A percentile compares a stretch with the other conserved stretches of the same genome.
These are phyloP conservation scores for Aix galericulata DNA, from an alignment of 2,113 vertebrate species.

Conservation along the genomic window DNA sequence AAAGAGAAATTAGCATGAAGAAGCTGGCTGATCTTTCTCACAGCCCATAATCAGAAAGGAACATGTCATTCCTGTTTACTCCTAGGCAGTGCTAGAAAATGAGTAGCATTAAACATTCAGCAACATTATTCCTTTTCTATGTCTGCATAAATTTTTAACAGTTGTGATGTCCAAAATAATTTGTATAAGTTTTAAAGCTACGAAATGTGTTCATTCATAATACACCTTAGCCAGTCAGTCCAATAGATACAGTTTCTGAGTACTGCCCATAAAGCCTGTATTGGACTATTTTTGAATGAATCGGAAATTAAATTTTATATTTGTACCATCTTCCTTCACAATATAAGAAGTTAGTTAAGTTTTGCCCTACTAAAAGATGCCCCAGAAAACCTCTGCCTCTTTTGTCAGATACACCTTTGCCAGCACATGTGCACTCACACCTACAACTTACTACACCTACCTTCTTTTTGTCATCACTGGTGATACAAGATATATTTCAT, in stretches of 20 bases:
- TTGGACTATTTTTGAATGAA: slow-evolving; percentile 15
- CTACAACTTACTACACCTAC: neutral
- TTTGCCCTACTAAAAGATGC: neutral
- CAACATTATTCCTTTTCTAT: slow-evolving; percentile 33
- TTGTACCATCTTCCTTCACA: neutral
- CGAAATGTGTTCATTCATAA: neutral
- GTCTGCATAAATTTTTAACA: slow-evolving; percentile 67
- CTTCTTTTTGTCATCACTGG: neutral
- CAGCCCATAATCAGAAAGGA: slow-evolving; percentile 36
- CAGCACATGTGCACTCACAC: neutral
- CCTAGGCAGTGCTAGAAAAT: slow-evolving; percentile 17
- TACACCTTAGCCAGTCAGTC: neutral
- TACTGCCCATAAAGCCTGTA: neutral
- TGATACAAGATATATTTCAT: neutral
- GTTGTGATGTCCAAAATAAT: slow-evolving; percentile 54
- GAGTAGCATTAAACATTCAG: slow-evolving; percentile 68
- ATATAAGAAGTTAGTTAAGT: neutral
- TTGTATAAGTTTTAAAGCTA: slow-evolving; percentile 43
- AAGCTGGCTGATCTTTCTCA: slow-evolving; percentile 1
- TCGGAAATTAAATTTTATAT: slow-evolving; percentile 63
- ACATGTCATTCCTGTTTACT: slow-evolving; percentile 63
- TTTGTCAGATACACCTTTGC: neutral
- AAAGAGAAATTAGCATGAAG: slow-evolving; percentile 50
- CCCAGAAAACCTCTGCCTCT: neutral
- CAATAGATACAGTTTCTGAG: slow-evolving; percentile 15